Conservation (phyloP, 2,888 invertebrate genomes). For the Sphaerolaimus hirsutus region DNA sequence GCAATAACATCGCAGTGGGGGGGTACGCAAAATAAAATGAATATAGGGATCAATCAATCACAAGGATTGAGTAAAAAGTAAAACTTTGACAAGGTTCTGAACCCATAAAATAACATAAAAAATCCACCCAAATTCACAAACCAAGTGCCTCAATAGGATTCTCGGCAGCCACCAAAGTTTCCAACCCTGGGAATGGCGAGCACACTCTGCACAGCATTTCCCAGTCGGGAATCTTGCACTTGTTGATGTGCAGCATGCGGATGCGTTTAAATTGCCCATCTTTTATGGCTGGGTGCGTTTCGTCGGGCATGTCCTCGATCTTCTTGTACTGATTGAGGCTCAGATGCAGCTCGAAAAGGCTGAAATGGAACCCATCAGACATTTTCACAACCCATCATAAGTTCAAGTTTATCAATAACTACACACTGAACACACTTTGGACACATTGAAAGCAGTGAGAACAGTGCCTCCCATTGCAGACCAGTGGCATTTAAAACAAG, state of each 20-base stretch:
- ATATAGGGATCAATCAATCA: no score
- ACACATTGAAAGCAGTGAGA: conserved; percentile 12
- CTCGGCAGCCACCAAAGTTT: conserved; percentile 45
- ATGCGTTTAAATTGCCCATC: conserved; percentile 39
- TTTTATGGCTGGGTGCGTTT: not conserved
- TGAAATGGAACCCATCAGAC: conserved; percentile 14
- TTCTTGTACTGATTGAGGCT: conserved; percentile 48
- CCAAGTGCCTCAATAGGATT: conserved; percentile 11
- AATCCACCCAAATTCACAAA: not conserved
- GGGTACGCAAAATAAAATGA: no score
- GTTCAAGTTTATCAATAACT: not conserved
- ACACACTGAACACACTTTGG: conserved; percentile 14
- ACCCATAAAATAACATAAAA: no score
- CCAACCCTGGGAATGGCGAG: conserved; percentile 56
- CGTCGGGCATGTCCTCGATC: not conserved
- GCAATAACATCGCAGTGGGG: no score
- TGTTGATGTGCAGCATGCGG: conserved; percentile 58
- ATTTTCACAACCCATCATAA: not conserved
- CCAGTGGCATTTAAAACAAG: conserved; percentile 21
- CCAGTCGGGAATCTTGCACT: conserved; percentile 63
- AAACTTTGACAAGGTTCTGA: no score
- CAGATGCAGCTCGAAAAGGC: conserved; percentile 64
- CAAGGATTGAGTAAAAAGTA: no score
- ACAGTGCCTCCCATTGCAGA: conserved; percentile 14
- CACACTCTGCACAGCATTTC: conserved; percentile 56